phyloP scores from a whole-genome alignment of 1,140 invertebrate genomes.

The Lepidurus arcticus region DNA sequence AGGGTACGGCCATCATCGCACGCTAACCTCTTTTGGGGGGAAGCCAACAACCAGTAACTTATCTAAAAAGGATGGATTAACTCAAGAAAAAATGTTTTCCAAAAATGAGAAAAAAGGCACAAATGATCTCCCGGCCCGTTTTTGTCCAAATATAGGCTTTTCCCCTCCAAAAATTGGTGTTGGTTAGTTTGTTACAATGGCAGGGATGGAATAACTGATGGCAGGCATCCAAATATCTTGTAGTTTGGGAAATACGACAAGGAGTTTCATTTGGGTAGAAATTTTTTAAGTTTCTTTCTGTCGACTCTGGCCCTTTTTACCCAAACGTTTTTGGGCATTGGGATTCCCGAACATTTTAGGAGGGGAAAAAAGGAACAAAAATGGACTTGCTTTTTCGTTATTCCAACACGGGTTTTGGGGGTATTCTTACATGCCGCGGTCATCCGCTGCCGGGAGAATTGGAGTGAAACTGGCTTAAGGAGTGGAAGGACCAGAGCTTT shows the following conservation, averaged over 20 bases:
- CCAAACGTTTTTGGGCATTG: not conserved
- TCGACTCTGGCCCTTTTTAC: not conserved
- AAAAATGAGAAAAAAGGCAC: not conserved
- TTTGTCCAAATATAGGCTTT: slow-evolving; percentile 10
- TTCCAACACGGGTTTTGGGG: too few relatives aligned
- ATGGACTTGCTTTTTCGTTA: too few relatives aligned
- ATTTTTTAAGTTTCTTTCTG: not conserved
- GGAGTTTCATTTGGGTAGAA: not conserved
- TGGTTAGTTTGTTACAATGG: not conserved
- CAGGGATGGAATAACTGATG: not conserved
- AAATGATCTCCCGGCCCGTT: not conserved
- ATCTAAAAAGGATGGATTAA: too few relatives aligned
- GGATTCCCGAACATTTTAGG: too few relatives aligned
- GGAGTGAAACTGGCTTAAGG: not conserved
- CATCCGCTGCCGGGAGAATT: not conserved
- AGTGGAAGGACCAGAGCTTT: not conserved
- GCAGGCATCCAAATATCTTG: not conserved
- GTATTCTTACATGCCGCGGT: not conserved
- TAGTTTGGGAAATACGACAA: slow-evolving; percentile 8
- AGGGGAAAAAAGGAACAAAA: too few relatives aligned
- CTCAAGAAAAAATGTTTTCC: not conserved
- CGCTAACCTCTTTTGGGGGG: not conserved
- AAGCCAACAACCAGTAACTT: too few relatives aligned
- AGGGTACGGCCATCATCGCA: slow-evolving; percentile 11
- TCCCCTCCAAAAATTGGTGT: not conserved